Base-by-base conservation (phyloP, 2,888 invertebrate genomes). In the Drosophila subsilvestris region DNA sequence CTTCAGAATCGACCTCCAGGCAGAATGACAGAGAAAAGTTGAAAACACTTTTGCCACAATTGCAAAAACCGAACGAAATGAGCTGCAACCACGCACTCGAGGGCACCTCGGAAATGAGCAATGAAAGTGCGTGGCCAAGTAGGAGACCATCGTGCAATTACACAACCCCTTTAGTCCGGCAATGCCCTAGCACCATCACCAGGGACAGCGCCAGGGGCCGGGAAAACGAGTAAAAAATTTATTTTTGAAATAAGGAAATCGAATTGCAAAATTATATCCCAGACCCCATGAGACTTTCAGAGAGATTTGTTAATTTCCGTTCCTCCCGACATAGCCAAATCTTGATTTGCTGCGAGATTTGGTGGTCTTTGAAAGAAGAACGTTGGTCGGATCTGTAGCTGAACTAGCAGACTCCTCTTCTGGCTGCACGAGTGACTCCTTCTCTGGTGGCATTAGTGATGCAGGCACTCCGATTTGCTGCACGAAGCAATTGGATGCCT, bases 41-140 rank as follows among this genome's bases (percentile, higher is more conserved):
- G 72, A 69, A 76, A 76, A 56, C 74, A 74, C 72, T 82, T 68
- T 63, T 55, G 65, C 63, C 72, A 71, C 79, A 86, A 80, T 78
- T 84, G 71, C 58, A 77, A 67, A 77, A 80, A 69, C 72, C 56
- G 42, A 57, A 59, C 67, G 55, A 73, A 72, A 82, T 82, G 74
- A 78, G 74, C 70, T 42, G 42, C 62, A 47, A 32, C 53, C 45
- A 65, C 55, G 60, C 56, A 57, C 57, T 50, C 48, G 51, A 47
- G 61, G 44, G 32, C 32, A 37, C 47, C 63, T 54, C 47, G 66
- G 57, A 74, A 74, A 63, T 74, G 74, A 74, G 78, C 76, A 74
- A 63, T 71, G 57, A 69, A 75, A 73, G 70, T 83, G 61, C 69
- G 60, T 75, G 75, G 48, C 60, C 54, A 10, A 62, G 62, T 67